These are phyloP conservation scores for Autographa gamma DNA, from an alignment of 2,888 invertebrate genomes.

Conservation along the genomic window DNA sequence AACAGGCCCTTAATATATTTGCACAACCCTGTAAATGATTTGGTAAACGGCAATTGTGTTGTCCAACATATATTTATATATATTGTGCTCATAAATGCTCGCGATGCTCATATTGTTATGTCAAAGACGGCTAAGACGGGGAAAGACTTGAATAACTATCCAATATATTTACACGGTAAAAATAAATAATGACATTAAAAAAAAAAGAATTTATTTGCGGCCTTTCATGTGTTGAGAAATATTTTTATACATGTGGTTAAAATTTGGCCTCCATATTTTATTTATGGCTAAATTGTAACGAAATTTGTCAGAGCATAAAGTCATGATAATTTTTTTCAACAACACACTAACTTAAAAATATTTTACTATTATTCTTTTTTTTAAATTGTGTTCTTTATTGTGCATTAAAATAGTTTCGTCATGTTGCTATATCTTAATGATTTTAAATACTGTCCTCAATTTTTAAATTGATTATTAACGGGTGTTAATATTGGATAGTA, in stretches of 20 bases:
- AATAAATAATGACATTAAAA: background rate
- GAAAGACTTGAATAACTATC: conserved; percentile 41
- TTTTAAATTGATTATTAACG: background rate
- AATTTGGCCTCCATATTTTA: conserved; percentile 4
- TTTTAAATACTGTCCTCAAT: too few relatives aligned
- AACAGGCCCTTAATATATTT: conserved; percentile 27
- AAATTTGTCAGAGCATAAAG: too few relatives aligned
- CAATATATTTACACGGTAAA: conserved; percentile 12
- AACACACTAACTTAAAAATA: too few relatives aligned
- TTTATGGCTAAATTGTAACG: background rate
- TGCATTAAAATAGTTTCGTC: background rate
- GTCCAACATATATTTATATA: conserved; percentile 41
- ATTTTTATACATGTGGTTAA: background rate
- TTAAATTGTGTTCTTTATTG: background rate
- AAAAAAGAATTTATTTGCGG: too few relatives aligned
- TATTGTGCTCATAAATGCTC: conserved; percentile 46
- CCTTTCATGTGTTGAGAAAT: too few relatives aligned
- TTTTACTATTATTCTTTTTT: too few relatives aligned
- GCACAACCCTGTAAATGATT: conserved; percentile 56
- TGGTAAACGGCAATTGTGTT: conserved; percentile 32
- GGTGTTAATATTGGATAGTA: conserved; percentile 32
- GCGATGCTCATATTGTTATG: conserved; percentile 50
- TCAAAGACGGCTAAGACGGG: background rate
- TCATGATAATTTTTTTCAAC: too few relatives aligned
- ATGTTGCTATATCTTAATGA: background rate